Percentiles rank a stretch among this genome's conserved stretches.
These are phyloP conservation scores for honey bee (Apis mellifera) DNA, from an alignment of 1,140 invertebrate genomes.

Conservation along the genomic window Amel_HAv3.1 CM009937.2:8123501-8124000, in stretches of 20 bases:
- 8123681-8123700: slow-evolving; percentile 52
- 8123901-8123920: not conserved
- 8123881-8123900: not conserved
- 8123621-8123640: slow-evolving; percentile 25
- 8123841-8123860: not conserved
- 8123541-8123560: not conserved
- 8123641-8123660: slow-evolving; percentile 55
- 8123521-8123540: slow-evolving; percentile 8
- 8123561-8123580: not conserved
- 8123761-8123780: slow-evolving; percentile 9
- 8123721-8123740: not conserved
- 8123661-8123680: slow-evolving; percentile 56
- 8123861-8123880: not conserved
- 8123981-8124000: not conserved
- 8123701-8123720: slow-evolving; percentile 43
- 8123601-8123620: slow-evolving; percentile 31
- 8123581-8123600: not conserved
- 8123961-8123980: not conserved
- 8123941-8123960: not conserved
- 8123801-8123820: slow-evolving; percentile 1
- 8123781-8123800: not conserved
- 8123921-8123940: not conserved
- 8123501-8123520: not conserved
- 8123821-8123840: slow-evolving; percentile 5
- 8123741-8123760: slow-evolving; percentile 25